phyloP scores from a whole-genome alignment of 1,140 invertebrate genomes.

The Lanistes nyassanus region DNA sequence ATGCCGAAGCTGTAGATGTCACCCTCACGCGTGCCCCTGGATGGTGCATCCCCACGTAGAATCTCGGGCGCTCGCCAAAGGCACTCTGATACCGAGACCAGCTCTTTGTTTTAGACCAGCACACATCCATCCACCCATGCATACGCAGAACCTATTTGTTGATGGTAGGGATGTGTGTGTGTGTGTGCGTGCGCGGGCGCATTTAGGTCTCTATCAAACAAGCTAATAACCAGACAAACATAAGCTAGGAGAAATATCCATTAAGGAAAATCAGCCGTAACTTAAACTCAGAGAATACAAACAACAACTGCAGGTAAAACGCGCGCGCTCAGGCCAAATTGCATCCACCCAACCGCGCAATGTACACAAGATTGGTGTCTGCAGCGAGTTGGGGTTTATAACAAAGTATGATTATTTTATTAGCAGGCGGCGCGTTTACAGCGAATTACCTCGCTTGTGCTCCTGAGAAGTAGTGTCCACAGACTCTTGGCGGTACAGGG shows the following conservation, averaged over 20 bases:
- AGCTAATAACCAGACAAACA: not conserved
- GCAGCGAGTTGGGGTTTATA: no score
- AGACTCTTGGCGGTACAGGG: slow-evolving; percentile 12
- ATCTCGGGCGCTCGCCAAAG: slow-evolving; percentile 94
- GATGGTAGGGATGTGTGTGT: slow-evolving; percentile 5
- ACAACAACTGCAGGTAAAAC: no score
- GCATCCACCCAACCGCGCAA: no score
- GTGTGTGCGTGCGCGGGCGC: slow-evolving; percentile 5
- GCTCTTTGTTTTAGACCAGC: not conserved
- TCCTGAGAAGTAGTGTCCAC: slow-evolving; percentile 27
- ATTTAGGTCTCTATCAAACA: not conserved
- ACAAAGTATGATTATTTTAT: not conserved
- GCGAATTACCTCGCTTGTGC: slow-evolving; percentile 25
- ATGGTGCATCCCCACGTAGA: slow-evolving; percentile 70
- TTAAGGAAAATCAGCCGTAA: not conserved
- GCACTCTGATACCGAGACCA: slow-evolving; percentile 29
- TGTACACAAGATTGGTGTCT: no score
- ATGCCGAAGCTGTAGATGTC: slow-evolving; percentile 97
- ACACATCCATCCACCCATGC: not conserved
- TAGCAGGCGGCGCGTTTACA: not conserved
- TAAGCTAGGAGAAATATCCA: not conserved
- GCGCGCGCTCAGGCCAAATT: no score
- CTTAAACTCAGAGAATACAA: not conserved
- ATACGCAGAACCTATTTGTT: not conserved
- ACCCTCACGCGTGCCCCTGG: slow-evolving; percentile 64